phyloP scores from a whole-genome alignment of 2,113 vertebrate genomes.

The Daphoenositta chrysoptera region DNA sequence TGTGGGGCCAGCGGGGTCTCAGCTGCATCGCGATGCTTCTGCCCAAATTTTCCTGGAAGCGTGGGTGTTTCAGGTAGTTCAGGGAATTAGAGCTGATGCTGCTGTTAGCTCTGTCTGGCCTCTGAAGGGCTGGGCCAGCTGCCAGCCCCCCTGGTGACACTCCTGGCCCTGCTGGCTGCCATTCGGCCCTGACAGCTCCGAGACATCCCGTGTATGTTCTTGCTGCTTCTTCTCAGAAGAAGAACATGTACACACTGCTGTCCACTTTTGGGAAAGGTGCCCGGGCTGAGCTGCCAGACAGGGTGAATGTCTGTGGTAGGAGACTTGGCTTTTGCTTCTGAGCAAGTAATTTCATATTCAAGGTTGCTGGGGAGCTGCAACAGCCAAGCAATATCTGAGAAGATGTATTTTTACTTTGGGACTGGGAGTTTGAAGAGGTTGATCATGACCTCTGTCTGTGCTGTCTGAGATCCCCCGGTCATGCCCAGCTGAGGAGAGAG shows the following conservation, averaged over 20 bases:
- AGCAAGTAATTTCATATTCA: neutral
- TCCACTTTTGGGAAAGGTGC: neutral
- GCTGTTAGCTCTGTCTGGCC: neutral
- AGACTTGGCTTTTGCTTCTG: neutral
- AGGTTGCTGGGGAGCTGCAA: neutral
- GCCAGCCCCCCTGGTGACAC: neutral
- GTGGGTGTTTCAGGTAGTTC: neutral
- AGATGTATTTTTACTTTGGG: neutral
- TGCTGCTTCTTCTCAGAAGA: neutral
- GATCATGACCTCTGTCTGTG: neutral
- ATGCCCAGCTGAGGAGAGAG: neutral
- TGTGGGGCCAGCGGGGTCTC: fast-evolving
- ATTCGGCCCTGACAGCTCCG: neutral
- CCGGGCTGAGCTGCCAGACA: neutral
- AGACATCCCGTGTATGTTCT: neutral
- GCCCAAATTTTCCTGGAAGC: neutral
- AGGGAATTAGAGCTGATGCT: neutral
- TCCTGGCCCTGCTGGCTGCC: neutral
- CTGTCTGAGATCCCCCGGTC: neutral
- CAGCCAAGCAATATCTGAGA: neutral
- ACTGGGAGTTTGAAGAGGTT: neutral
- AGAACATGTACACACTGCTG: neutral
- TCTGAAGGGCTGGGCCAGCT: neutral
- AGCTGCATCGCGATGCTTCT: neutral
- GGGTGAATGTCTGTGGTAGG: neutral